Conservation (phyloP, 2,888 invertebrate genomes). For the Chrysopilus asiliformis region DNA sequence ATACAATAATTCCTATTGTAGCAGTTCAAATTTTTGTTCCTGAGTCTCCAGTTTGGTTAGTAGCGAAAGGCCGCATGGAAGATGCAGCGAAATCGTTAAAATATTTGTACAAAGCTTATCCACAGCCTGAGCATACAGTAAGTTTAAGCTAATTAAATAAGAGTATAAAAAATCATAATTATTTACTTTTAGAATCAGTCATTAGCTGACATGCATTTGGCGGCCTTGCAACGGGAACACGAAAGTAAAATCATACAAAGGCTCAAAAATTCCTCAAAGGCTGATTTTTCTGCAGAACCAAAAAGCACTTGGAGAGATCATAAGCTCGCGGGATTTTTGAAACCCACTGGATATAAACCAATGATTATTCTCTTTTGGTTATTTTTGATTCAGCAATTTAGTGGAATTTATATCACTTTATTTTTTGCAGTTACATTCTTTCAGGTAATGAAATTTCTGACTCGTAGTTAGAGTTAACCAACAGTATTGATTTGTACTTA, state of each 20-base stretch:
- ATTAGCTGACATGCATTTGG: conserved; percentile 40
- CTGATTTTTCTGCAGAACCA: conserved; percentile 9
- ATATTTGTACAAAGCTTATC: conserved; percentile 38
- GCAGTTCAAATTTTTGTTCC: conserved; percentile 39
- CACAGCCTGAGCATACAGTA: conserved; percentile 35
- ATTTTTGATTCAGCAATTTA: conserved; percentile 46
- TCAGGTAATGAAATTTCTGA: conserved; percentile 29
- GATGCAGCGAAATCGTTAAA: conserved; percentile 40
- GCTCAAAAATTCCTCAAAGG: conserved; percentile 15
- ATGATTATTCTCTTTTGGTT: conserved; percentile 40
- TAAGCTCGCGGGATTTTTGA: conserved; percentile 36
- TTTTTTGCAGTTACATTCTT: conserved; percentile 48
- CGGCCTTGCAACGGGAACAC: conserved; percentile 40
- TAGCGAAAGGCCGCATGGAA: conserved; percentile 41
- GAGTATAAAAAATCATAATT: neutral
- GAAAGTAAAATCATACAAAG: conserved; percentile 37
- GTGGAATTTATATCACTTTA: conserved; percentile 46
- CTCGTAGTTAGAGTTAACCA: too few species aligned
- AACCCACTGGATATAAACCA: conserved; percentile 47
- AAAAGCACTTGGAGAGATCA: conserved; percentile 18
- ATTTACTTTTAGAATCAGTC: conserved; percentile 23
- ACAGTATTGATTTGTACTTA: too few species aligned
- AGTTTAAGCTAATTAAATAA: conserved; percentile 6
- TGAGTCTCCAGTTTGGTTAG: conserved; percentile 47
- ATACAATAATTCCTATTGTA: conserved; percentile 39